Evolutionary conservation across 2,113 vertebrate species (phyloP).

Genomic region (Nanger granti): DNA sequence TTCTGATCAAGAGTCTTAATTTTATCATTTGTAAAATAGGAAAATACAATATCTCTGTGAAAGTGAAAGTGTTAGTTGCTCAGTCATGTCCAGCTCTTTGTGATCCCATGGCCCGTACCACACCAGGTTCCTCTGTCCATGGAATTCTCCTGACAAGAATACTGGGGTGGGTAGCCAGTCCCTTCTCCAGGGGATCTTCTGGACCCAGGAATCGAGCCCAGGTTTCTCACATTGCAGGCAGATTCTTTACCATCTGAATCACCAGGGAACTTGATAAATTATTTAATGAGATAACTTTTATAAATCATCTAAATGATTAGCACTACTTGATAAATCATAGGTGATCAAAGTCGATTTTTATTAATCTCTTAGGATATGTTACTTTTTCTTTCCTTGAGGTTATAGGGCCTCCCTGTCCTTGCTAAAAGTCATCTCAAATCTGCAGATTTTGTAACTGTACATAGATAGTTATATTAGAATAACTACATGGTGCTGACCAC

Average conservation of each 20-base stretch:
- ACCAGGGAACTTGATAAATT: background rate
- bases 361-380: background rate
- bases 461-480: background rate
- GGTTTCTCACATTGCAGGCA: background rate
- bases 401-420: background rate
- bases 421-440: background rate
- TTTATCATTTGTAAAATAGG: background rate
- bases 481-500: rapidly evolving
- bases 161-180: background rate
- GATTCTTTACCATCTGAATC: background rate
- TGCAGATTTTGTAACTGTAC: background rate
- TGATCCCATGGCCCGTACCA: background rate
- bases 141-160: background rate
- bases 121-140: background rate
- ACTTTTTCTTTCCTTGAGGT: background rate
- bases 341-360: background rate
- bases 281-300: background rate
- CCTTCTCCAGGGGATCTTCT: background rate
- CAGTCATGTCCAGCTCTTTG: background rate
- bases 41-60: background rate
- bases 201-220: background rate
- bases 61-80: background rate
- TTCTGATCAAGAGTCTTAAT: background rate
- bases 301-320: background rate
- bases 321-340: background rate